Evolutionary conservation across 2,113 vertebrate genomes (phyloP), one percentile per base, ranked within the genome.

Genomic region (Origma solitaria): DNA sequence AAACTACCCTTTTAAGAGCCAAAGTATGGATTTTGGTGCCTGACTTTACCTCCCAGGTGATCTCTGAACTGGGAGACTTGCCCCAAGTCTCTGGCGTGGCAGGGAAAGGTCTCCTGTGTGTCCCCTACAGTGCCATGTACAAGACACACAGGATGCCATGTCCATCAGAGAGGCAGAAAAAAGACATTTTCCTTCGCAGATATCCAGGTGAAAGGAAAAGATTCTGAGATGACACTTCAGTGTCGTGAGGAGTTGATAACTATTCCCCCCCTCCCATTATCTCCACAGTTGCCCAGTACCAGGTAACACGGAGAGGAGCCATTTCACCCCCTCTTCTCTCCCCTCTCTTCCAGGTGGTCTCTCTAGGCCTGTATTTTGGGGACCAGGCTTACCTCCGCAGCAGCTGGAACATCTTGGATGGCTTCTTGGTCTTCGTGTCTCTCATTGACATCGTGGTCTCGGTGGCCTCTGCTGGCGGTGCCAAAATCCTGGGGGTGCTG

Each of bases 371-470:
- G 66, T 99, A 99, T 95, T 95, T 99, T 51, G 99, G 99, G 0
- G 98, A 99, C 42, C 98, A 99, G 96, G 98, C 99, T 4, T 99
- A 99, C 88, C 97, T 99, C 86, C 98, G 99, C 58, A 99, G 99
- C 97, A 99, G 99, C 84, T 99, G 99, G 99, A 99, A 99, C 24
- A 97, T 99, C 82, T 97, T 99, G 94, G 99, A 99, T 45, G 99
- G 99, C 77, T 99, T 99, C 96, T 98, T 99, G 70, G 99, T 99
- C 92, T 99, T 99, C 2, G 99, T 99, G 73, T 99, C 99, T n/a
- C 97, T 99, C 92, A 98, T 99, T 68, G 99, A 99, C 96, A 99
- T 99, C 4, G 99, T 99, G 31, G 99, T 99, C 73, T 99, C 99
- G 0, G 97, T 99, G 98, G 99, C 98, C n/a, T 98, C 98, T 14